phyloP scores from a whole-genome alignment of 2,888 invertebrate genomes.

The Cetonia aurata region DNA sequence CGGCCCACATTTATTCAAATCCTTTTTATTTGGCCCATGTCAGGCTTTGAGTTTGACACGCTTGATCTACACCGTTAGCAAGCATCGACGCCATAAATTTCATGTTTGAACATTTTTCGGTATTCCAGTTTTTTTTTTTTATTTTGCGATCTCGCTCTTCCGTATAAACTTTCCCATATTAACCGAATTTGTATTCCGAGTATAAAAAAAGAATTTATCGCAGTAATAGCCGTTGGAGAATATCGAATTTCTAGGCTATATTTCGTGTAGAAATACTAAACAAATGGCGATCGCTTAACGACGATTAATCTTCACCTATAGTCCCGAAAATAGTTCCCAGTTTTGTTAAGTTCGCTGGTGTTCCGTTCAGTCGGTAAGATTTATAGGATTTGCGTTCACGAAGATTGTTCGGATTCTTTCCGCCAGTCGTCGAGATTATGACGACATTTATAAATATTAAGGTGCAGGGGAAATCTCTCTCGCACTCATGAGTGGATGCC shows the following conservation, averaged over 20 bases:
- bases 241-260: conserved; percentile 21
- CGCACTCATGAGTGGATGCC: conserved; percentile 12
- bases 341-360: conserved; percentile 28
- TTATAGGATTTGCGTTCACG: conserved; percentile 25
- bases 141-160: no score
- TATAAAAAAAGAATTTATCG: no score
- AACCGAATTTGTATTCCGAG: no score
- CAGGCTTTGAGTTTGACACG: no score
- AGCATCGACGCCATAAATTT: no score
- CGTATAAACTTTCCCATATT: no score
- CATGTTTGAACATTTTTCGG: no score
- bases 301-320: conserved; percentile 27
- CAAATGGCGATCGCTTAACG: conserved; percentile 28
- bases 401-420: conserved; percentile 39
- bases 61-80: no score
- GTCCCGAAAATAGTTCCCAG: conserved; percentile 21
- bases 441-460: conserved; percentile 40
- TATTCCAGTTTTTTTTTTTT: no score
- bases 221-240: neutral
- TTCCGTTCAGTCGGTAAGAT: conserved; percentile 32
- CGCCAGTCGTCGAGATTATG: conserved; percentile 37
- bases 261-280: conserved; percentile 19
- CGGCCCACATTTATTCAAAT: no score
- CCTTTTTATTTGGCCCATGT: no score
- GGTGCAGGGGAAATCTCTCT: conserved; percentile 24